Percentiles rank a stretch among this genome's conserved stretches.
phyloP scores from a whole-genome alignment of 2,888 invertebrate genomes.

The Acholoe squamosa region DNA sequence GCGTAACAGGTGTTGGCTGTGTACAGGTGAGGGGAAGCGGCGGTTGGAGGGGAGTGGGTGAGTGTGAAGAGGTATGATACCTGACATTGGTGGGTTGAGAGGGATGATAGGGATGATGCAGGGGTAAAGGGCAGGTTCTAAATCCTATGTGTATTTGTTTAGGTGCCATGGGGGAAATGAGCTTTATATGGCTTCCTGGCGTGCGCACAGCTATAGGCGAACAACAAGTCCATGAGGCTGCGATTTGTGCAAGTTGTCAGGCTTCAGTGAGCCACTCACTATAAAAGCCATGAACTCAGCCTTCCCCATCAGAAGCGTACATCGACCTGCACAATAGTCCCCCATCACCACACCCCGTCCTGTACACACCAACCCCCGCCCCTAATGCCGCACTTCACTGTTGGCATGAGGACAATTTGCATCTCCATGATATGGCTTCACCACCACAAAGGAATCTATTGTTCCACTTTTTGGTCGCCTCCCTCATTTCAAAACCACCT shows the following conservation, averaged over 20 bases:
- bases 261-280: not conserved
- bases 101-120: too few relatives aligned
- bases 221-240: not conserved
- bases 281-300: not conserved
- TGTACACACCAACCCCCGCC: not conserved
- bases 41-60: too few relatives aligned
- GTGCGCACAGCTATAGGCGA: not conserved
- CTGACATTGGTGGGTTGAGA: too few relatives aligned
- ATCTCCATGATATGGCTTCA: not conserved
- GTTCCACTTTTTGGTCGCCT: conserved; percentile 34
- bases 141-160: too few relatives aligned
- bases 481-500: too few relatives aligned
- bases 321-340: too few relatives aligned
- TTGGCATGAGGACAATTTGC: not conserved
- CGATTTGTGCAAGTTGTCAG: not conserved
- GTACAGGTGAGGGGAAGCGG: too few relatives aligned
- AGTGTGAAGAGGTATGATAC: too few relatives aligned
- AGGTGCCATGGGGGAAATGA: not conserved
- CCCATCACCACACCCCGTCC: not conserved
- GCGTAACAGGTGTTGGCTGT: too few relatives aligned
- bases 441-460: not conserved
- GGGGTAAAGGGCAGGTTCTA: too few relatives aligned
- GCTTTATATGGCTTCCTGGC: not conserved
- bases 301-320: not conserved
- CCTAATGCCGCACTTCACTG: not conserved